phyloP scores from a whole-genome alignment of 2,113 vertebrate species.

The Myrmecobius fasciatus region DNA sequence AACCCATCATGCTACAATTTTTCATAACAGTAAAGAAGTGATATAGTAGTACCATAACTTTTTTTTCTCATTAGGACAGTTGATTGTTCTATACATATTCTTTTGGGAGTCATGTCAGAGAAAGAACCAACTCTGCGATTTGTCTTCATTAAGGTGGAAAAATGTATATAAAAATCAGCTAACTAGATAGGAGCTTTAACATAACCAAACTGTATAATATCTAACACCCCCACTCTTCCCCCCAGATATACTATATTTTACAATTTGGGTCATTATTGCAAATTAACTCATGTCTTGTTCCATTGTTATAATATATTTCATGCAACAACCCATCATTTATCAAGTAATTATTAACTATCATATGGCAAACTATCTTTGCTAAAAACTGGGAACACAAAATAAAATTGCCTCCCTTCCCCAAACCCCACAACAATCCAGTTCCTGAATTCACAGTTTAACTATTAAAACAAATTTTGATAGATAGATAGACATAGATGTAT shows the following conservation, averaged over 20 bases:
- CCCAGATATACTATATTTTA: conserved; percentile 49
- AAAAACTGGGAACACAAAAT: too few species aligned
- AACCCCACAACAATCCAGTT: too few species aligned
- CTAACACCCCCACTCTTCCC: neutral
- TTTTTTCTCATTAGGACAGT: conserved; percentile 76
- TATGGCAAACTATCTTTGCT: too few species aligned
- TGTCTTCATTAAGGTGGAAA: conserved; percentile 78
- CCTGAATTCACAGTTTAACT: too few species aligned
- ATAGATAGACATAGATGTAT: too few species aligned
- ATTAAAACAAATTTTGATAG: too few species aligned
- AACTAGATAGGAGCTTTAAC: conserved; percentile 66
- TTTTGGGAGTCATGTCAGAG: conserved; percentile 69
- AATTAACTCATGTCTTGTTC: too few species aligned
- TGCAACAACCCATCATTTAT: too few species aligned
- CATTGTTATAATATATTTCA: too few species aligned
- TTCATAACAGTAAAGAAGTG: conserved; percentile 68
- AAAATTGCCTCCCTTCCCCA: too few species aligned
- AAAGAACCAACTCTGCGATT: conserved; percentile 70
- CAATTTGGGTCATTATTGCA: conserved; percentile 53
- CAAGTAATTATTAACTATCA: too few species aligned
- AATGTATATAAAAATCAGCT: conserved; percentile 77
- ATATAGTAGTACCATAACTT: conserved; percentile 73
- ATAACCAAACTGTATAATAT: conserved; percentile 66
- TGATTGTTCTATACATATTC: conserved; percentile 64
- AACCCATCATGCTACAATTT: neutral